These are phyloP conservation scores for Ailurus styani DNA, from an alignment of 2,113 vertebrate genomes.

Conservation along the genomic window DNA sequence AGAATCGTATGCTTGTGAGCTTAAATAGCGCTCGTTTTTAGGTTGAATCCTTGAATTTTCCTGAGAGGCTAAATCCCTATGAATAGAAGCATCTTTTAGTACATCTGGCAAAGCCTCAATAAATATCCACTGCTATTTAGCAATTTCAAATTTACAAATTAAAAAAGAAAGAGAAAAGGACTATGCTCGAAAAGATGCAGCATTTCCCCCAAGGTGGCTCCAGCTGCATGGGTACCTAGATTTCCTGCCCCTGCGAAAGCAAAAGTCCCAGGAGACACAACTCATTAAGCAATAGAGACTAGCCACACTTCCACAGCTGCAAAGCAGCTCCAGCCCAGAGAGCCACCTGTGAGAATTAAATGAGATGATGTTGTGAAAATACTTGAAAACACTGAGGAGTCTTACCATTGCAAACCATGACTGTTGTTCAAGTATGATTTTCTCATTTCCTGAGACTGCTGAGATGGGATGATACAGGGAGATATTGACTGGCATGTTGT, in stretches of 20 bases:
- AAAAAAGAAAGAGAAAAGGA: not conserved
- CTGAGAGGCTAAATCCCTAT: not conserved
- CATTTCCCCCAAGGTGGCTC: constrained; percentile 16
- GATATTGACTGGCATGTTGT: not conserved
- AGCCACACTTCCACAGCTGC: not conserved
- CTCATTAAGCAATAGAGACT: constrained; percentile 24
- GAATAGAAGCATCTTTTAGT: constrained; percentile 17
- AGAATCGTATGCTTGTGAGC: not conserved
- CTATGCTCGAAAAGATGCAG: constrained; percentile 9
- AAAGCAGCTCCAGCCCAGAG: not conserved
- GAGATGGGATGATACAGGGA: not conserved
- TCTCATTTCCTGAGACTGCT: not conserved
- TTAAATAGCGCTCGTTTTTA: not conserved
- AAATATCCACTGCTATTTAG: constrained; percentile 34
- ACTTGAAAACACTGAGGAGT: not conserved
- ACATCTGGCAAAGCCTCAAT: constrained; percentile 3
- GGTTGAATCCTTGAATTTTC: not conserved
- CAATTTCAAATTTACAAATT: constrained; percentile 43
- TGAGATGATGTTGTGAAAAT: constrained; percentile 39
- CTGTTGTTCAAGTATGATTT: not conserved
- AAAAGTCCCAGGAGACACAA: not conserved
- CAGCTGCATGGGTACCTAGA: not conserved
- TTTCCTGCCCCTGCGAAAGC: not conserved
- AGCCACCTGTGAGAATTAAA: constrained; percentile 8
- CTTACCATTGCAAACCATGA: not conserved